Percentiles rank a stretch among this genome's conserved stretches.
phyloP scores from a whole-genome alignment of 2,113 vertebrate genomes.

The Spizaetus ornatus region DNA sequence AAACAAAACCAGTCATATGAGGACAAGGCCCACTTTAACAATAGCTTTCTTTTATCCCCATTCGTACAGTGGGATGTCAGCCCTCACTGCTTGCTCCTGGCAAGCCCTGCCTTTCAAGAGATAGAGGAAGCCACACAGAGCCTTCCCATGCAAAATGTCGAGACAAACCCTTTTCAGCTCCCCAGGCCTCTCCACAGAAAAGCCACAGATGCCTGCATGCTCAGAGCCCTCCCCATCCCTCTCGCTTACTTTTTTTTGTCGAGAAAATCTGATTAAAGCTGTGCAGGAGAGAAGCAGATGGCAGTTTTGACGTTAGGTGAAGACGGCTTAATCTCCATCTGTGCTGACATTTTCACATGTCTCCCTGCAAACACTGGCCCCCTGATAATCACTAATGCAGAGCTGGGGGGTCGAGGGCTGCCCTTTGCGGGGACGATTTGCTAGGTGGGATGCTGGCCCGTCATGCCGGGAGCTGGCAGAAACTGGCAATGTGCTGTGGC shows the following conservation, averaged over 20 bases:
- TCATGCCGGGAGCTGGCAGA: background rate
- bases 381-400: background rate
- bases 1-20: background rate
- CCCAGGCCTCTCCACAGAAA: background rate
- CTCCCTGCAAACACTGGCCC: background rate
- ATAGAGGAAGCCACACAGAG: background rate
- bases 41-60: background rate
- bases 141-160: background rate
- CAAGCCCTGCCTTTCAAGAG: background rate
- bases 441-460: background rate
- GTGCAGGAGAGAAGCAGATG: constrained; percentile 55
- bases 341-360: constrained; percentile 51
- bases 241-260: background rate
- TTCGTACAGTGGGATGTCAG: background rate
- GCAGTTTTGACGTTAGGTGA: constrained; percentile 59
- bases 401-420: background rate
- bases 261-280: constrained; percentile 61
- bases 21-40: background rate
- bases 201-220: background rate
- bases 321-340: constrained; percentile 68
- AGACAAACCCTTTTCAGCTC: background rate
- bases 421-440: background rate
- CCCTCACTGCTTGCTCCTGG: background rate
- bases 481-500: background rate
- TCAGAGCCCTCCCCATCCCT: background rate